Conservation (phyloP, 2,888 invertebrate genomes). For the Brachynemurus nebulosus region DNA sequence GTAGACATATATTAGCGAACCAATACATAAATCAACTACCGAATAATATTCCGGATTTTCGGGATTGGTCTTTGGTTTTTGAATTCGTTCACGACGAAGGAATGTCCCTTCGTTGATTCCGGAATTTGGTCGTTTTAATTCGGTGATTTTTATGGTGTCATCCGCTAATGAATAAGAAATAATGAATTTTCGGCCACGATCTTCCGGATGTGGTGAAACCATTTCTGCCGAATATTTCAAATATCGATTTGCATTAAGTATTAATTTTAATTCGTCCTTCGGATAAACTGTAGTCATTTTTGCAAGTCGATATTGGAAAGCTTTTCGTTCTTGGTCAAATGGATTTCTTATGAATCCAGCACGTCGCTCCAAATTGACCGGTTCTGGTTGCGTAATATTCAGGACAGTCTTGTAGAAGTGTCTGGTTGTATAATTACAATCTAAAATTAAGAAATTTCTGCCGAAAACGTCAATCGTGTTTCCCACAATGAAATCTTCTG, state of each 20-base stretch:
- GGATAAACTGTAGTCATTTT: constrained; percentile 57
- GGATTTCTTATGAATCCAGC: too few relatives aligned
- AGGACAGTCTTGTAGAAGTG: constrained; percentile 43
- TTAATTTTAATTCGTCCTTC: constrained; percentile 60
- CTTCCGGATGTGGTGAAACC: constrained; percentile 68
- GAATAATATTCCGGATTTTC: constrained; percentile 63
- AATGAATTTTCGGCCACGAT: constrained; percentile 58
- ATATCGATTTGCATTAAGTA: constrained; percentile 53
- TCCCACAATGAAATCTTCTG: constrained; percentile 63
- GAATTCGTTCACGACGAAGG: constrained; percentile 47
- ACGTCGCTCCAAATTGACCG: constrained; percentile 66
- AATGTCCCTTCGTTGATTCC: constrained; percentile 61
- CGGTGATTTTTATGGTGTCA: constrained; percentile 59
- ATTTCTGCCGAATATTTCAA: constrained; percentile 58
- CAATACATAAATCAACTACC: constrained; percentile 66
- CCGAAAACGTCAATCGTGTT: constrained; percentile 54
- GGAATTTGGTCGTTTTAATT: constrained; percentile 56
- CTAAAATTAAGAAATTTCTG: constrained; percentile 56
- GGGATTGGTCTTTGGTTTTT: constrained; percentile 52
- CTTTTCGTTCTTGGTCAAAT: neutral
- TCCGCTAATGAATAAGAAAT: constrained; percentile 62
- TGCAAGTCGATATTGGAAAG: constrained; percentile 37
- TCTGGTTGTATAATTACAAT: constrained; percentile 70
- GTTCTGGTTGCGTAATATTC: constrained; percentile 38
- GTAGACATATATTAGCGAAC: constrained; percentile 56